Evolutionary conservation across 2,113 vertebrate species (phyloP), one percentile per base, ranked within the genome.

Genomic region (Takifugu bimaculatus): DNA sequence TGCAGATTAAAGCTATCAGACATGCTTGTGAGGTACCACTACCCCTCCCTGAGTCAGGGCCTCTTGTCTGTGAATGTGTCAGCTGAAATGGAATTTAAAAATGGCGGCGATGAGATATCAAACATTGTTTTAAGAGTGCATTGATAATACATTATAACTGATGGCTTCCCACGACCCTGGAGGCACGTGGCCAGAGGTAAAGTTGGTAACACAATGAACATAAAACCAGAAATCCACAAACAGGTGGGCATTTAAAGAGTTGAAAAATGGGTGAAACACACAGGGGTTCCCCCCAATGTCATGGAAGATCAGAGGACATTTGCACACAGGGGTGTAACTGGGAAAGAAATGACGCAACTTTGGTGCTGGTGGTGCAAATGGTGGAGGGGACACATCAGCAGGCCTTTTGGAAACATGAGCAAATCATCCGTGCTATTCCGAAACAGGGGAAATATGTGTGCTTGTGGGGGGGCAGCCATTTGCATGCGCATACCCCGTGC

Each of bases 71-170:
- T 50, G 1, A 57, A 43, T 44, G 26, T 61, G 43, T 50, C 20
- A 1, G 20, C 60, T 26, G 12, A 53, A 70, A 67, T 39, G 47
- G 63, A 14, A 14, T 58, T 43, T 13, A 35, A 10, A 20, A 47
- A 63, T 54, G 43, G 26, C 44, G 35, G 54, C n/a, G 48, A 11
- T 4, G 26, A 45, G 39, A 32, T 48, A 64, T 26, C 54, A 71
- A 74, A 68, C 43, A 42, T 60, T 42, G 45, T 27, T 70, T 27
- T 28, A 25, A 57, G 43, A 54, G 35, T 15, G 39, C 32, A 50
- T 47, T 6, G 7, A 68, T 32, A 32, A 32, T 27, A 11, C 26
- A 10, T 2, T n/a, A 20, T 14, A 50, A 39, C 15, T 57, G 2
- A 11, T 28, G 6, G 10, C 14, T n/a, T 53, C 12, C 15, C 2